Evolutionary conservation across 1,140 invertebrate species (phyloP), one percentile per base, ranked within the genome.

Genomic region (Kradibia gibbosae): DNA sequence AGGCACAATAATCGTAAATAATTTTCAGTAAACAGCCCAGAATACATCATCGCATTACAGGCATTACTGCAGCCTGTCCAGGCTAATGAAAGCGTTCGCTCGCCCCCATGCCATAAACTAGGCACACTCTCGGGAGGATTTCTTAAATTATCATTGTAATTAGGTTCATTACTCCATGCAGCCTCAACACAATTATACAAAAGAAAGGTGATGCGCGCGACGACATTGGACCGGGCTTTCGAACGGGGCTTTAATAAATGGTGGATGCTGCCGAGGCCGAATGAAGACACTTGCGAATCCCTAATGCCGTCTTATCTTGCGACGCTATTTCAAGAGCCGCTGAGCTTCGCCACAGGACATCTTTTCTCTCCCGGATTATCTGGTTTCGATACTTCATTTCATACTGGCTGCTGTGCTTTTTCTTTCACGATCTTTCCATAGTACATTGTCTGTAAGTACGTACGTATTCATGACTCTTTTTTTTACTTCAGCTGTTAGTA

Each of bases 121-220:
- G 4, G 62, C 25, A 3, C 20, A 39, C 13, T 0, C 13, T 45
- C 34, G 1, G 7, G 3, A 34, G 62, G 65, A 55, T 76, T 76
- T 31, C 80, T 82, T 82, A 72, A 82, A 78, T 82, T 82, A 82
- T 82, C 80, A 81, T 81, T 81, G 80, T 81, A 81, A 81, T 81
- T 60, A 50, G 48, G 50, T 50, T 78, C 65, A 53, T 80, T 80
- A 74, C 78, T 65, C 71, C 36, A 72, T 62, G 15, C 39, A n/a
- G 45, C 34, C 8, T 22, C 11, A 34, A 5, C 20, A 17, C 73
- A 60, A 62, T 76, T 76, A 76, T 62, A n/a, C 57, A 3, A 2
- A 20, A 25, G 45, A 62, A n/a, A 76, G 20, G 17, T 25, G 31
- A 80, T 42, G 28, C 28, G n/a, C 42, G 31, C 25, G 72, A 22